A percentile compares a stretch with the other conserved stretches of the same genome.
phyloP scores from a whole-genome alignment of 1,140 invertebrate genomes.

The Neocloeon triangulifer region DNA sequence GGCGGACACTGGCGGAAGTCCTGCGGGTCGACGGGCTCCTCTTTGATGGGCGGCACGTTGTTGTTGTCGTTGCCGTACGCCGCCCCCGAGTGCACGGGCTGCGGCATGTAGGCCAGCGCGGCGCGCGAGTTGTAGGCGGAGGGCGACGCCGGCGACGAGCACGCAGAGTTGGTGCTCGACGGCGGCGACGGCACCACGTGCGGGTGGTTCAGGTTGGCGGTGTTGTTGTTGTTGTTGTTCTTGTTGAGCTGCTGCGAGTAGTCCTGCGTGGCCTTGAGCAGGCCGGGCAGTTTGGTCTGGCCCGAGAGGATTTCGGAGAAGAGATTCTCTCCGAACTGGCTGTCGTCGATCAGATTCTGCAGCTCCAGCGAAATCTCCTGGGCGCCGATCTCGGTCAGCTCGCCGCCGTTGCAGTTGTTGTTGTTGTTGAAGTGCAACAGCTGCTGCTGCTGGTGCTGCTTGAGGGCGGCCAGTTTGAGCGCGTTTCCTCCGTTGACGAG shows the following conservation, averaged over 20 bases:
- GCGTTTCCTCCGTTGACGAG: too few relatives aligned
- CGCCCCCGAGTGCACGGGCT: conserved; percentile 63
- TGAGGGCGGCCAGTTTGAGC: too few relatives aligned
- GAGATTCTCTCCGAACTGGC: conserved; percentile 57
- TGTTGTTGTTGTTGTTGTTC: conserved; percentile 6
- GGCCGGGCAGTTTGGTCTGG: too few relatives aligned
- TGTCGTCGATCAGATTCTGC: conserved; percentile 69
- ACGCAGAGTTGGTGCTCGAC: conserved; percentile 1
- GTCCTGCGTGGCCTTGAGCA: conserved; percentile 22
- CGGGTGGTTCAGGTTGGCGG: conserved; percentile 1
- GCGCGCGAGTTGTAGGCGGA: conserved; percentile 19
- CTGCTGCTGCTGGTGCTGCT: too few relatives aligned
- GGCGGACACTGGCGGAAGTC: conserved; percentile 27
- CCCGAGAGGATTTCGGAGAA: conserved; percentile 52
- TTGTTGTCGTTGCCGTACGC: conserved; percentile 34
- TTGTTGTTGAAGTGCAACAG: too few relatives aligned
- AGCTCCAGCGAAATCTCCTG: conserved; percentile 74
- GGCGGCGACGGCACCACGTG: background rate
- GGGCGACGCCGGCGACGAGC: conserved; percentile 6
- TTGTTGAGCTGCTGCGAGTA: conserved; percentile 19
- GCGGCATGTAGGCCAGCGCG: conserved; percentile 68
- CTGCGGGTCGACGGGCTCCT: conserved; percentile 55
- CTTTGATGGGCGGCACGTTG: conserved; percentile 46
- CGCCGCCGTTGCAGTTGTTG: conserved; percentile 33
- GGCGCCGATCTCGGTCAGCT: conserved; percentile 64